Conservation (phyloP, 2,797 vertebrate genomes). For the Orientallactaga sibirica region DNA sequence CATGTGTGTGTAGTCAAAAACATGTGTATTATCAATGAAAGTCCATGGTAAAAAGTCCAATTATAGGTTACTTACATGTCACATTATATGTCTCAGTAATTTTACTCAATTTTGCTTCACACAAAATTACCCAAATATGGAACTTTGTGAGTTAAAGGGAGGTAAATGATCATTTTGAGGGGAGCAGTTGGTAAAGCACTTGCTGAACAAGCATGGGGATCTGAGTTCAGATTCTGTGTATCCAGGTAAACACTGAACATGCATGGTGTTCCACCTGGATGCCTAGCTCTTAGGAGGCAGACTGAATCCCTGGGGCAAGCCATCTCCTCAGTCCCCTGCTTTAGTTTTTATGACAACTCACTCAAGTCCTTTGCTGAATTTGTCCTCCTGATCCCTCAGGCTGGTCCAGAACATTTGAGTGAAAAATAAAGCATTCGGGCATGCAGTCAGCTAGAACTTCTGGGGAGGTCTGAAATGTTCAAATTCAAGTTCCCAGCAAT, state of each 20-base stretch:
- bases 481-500: neutral
- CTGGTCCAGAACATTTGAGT: neutral
- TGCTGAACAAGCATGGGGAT: too few relatives aligned
- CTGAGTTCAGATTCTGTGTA: too few relatives aligned
- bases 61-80: neutral
- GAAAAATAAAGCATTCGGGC: neutral
- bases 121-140: neutral
- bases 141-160: constrained; percentile 10
- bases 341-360: neutral
- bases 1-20: neutral
- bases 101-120: neutral
- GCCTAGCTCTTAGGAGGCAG: too few relatives aligned
- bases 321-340: too few relatives aligned
- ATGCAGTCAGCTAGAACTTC: neutral
- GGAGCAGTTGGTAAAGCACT: too few relatives aligned
- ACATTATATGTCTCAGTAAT: neutral
- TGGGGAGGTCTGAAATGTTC: neutral
- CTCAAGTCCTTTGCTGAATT: neutral
- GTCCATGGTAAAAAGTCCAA: neutral
- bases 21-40: neutral
- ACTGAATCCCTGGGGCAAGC: too few relatives aligned
- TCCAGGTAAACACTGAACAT: too few relatives aligned
- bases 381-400: neutral
- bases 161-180: neutral
- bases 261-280: too few relatives aligned